Conservation (phyloP, 2,888 invertebrate species). For the Drosophila nr. fundita region DNA sequence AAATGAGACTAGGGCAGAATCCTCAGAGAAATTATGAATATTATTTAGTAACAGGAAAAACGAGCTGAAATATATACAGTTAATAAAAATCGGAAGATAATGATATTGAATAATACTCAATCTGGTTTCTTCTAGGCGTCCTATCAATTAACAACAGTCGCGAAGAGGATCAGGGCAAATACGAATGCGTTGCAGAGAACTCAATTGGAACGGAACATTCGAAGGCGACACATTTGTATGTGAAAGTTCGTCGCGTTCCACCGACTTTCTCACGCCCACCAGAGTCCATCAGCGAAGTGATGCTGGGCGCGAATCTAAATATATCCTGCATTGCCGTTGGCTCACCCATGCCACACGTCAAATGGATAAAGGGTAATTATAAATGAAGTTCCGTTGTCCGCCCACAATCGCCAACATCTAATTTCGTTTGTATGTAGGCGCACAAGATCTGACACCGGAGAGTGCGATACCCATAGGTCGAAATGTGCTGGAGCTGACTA, state of each 20-base stretch:
- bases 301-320: conserved; percentile 95
- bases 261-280: conserved; percentile 98
- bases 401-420: not conserved
- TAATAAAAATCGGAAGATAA: not conserved
- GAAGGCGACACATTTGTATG: conserved; percentile 94
- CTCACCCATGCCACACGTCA: conserved; percentile 98
- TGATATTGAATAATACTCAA: not conserved
- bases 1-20: not conserved
- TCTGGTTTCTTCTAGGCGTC: conserved; percentile 73
- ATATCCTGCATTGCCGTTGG: conserved; percentile 98
- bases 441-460: conserved; percentile 94
- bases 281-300: conserved; percentile 93
- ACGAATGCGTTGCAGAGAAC: conserved; percentile 98
- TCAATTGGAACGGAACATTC: conserved; percentile 96
- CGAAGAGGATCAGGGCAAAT: conserved; percentile 96
- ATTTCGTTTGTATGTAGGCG: conserved; percentile 84
- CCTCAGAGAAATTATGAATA: not conserved
- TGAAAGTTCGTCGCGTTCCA: conserved; percentile 97
- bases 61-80: not conserved
- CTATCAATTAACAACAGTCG: conserved; percentile 95
- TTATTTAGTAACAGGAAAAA: not conserved
- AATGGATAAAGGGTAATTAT: conserved; percentile 92
- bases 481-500: conserved; percentile 93
- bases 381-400: not conserved
- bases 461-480: conserved; percentile 93